A percentile compares a stretch with the other conserved stretches of the same genome.
phyloP scores from a whole-genome alignment of 2,797 vertebrate genomes.

The Cuniculus paca region DNA sequence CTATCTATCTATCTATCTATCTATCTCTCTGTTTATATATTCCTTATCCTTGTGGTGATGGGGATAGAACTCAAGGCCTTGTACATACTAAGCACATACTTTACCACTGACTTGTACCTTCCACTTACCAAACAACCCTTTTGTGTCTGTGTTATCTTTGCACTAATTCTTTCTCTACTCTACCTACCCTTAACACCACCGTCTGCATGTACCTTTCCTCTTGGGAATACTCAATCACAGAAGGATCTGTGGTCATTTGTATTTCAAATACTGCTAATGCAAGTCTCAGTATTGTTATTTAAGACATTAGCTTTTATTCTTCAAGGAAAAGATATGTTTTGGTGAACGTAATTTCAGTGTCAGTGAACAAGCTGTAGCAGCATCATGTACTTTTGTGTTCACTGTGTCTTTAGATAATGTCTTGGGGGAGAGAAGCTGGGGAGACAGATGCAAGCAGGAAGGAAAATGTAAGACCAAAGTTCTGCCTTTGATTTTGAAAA shows the following conservation, averaged over 20 bases:
- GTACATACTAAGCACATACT: too few species aligned
- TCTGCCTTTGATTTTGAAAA: neutral
- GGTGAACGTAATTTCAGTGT: neutral
- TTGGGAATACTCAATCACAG: neutral
- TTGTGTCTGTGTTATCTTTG: neutral
- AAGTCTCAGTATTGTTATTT: neutral
- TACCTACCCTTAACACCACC: neutral
- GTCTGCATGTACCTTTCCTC: neutral
- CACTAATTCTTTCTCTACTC: neutral
- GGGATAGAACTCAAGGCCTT: neutral
- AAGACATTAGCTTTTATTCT: neutral
- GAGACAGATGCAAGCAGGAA: neutral
- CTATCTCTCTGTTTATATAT: too few species aligned
- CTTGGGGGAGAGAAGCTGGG: neutral
- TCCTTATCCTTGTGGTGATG: neutral
- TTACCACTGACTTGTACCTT: neutral
- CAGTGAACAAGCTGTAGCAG: neutral
- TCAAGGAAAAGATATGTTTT: neutral
- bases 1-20: neutral
- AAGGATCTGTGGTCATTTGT: neutral
- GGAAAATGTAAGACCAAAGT: neutral
- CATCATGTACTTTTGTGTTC: neutral
- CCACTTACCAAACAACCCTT: neutral
- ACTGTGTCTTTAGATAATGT: neutral
- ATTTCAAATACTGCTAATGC: neutral